Percentiles rank a stretch among this genome's conserved stretches.
Evolutionary conservation across 2,113 vertebrate genomes (phyloP).

Genomic region (Alexandromys fortis): DNA sequence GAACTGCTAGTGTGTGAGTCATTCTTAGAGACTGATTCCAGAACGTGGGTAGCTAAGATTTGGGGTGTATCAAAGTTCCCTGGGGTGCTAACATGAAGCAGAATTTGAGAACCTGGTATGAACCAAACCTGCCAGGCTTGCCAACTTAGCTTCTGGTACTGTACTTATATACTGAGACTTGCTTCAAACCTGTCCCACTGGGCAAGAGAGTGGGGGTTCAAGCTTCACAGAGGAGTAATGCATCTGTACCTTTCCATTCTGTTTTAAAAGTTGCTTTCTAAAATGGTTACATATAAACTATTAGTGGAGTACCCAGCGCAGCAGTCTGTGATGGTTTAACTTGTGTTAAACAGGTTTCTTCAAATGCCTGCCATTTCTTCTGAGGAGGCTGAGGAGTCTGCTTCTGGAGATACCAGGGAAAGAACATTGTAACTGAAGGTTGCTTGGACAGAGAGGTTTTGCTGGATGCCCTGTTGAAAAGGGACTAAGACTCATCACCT

Average conservation of each 20-base stretch:
- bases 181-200: background rate
- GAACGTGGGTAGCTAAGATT: too few relatives aligned
- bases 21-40: background rate
- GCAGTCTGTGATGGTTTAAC: too few relatives aligned
- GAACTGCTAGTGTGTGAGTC: background rate
- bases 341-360: background rate
- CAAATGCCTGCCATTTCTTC: background rate
- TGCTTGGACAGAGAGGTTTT: background rate
- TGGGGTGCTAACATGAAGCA: background rate
- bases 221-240: too few relatives aligned
- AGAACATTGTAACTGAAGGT: background rate
- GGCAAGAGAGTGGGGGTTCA: background rate
- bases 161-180: background rate
- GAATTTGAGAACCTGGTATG: background rate
- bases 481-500: background rate
- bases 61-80: background rate
- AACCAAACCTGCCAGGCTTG: background rate
- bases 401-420: background rate
- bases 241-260: background rate
- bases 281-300: background rate
- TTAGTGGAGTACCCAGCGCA: background rate
- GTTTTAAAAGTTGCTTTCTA: background rate
- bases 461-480: background rate
- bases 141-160: too few relatives aligned
- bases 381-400: background rate